Conservation (phyloP, 2,113 vertebrate genomes). For the Alethe castanea region DNA sequence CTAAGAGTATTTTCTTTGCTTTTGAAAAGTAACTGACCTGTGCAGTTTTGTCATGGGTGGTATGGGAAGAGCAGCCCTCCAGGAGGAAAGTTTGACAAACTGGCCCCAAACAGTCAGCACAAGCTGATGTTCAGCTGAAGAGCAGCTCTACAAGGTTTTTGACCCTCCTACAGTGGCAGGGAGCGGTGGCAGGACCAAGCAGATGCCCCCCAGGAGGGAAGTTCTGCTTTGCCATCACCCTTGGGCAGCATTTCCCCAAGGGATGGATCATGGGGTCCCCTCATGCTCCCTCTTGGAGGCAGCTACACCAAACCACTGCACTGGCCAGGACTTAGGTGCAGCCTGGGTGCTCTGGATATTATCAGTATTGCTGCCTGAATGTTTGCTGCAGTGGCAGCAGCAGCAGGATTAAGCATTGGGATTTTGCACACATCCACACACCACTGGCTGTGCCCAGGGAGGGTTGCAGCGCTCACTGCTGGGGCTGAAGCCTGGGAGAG, state of each 20-base stretch:
- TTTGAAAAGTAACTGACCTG: background rate
- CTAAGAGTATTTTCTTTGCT: background rate
- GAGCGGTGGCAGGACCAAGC: background rate
- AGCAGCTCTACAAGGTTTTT: background rate
- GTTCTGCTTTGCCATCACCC: background rate
- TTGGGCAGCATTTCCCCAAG: rapidly evolving
- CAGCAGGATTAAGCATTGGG: background rate
- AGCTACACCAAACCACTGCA: background rate
- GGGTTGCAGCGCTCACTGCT: background rate
- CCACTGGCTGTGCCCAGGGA: background rate
- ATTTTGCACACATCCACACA: background rate
- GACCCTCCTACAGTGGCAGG: background rate
- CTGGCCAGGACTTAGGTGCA: background rate
- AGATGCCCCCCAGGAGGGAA: background rate
- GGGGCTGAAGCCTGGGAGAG: background rate
- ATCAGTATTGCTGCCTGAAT: background rate
- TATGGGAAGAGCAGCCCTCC: background rate
- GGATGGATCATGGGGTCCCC: background rate
- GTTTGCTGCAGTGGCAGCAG: background rate
- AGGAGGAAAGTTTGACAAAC: background rate
- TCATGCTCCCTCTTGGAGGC: background rate
- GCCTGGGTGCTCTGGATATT: background rate
- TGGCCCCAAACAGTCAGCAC: background rate
- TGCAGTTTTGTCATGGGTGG: rapidly evolving
- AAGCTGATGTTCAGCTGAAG: background rate